Evolutionary conservation across 2,797 vertebrate genomes (phyloP), one percentile per base, ranked within the genome.

Genomic region (Girardinus metallicus): DNA sequence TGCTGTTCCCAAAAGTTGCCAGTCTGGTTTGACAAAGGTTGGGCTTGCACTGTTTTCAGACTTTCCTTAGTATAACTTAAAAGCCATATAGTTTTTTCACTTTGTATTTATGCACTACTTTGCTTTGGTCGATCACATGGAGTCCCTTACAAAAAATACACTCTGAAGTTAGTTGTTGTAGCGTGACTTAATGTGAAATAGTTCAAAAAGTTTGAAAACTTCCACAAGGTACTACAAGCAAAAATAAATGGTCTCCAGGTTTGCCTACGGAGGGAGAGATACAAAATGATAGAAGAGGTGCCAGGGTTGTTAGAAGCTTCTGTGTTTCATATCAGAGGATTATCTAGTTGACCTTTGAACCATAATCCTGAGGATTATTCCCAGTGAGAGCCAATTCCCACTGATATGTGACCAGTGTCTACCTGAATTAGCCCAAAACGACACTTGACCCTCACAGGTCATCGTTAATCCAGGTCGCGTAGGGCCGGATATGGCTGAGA

Each of bases 361-460:
- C 79, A 51, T 79, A 83, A 88, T 90, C 88, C 81, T 73, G 64
- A 29, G 77, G 81, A 87, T 78, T 85, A 84, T 82, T 85, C 88
- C 84, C 87, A 85, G 78, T 62, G 43, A 89, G 81, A 83, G n/a
- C 75, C 87, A 89, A 83, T 94, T 94, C 91, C 90, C 88, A 93
- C 89, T 90, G 91, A 90, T 89, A 82, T 80, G 73, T 84, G 82
- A 85, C 91, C 86, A 90, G 88, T 91, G 94, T 94, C 93, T 90
- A 91, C 88, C 88, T 86, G 92, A 95, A 93, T 95, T 94, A 94
- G 88, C 92, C 92, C 85, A 85, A 93, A 94, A 90, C 86, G 91
- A 90, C 91, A 94, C 94, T 95, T 95, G 95, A 95, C 95, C 95
- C 89, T 80, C 15, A 0, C 72, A 66, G 95, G 94, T 93, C 94